Conservation (phyloP, 2,113 vertebrate species). For the Penelope pileata region DNA sequence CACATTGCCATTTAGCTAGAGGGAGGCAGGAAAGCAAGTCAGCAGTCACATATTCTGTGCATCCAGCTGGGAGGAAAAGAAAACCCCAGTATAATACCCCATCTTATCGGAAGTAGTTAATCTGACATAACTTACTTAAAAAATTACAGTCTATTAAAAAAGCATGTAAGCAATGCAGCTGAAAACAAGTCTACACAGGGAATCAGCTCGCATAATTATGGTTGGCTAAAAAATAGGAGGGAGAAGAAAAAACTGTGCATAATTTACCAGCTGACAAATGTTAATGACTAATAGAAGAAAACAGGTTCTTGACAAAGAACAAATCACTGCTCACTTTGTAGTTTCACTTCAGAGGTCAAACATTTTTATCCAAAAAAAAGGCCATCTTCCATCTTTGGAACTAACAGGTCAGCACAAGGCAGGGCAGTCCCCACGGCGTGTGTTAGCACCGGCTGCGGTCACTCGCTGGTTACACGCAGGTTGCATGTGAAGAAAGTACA, state of each 20-base stretch:
- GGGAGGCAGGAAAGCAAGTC: slow-evolving; percentile 66
- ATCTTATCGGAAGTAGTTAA: slow-evolving; percentile 77
- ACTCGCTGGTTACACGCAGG: not conserved
- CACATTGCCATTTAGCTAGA: slow-evolving; percentile 73
- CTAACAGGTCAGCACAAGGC: not conserved
- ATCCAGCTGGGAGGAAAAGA: slow-evolving; percentile 70
- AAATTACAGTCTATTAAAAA: slow-evolving; percentile 76
- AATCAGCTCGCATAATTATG: slow-evolving; percentile 61
- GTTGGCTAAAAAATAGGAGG: slow-evolving; percentile 51
- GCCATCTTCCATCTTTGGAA: not conserved
- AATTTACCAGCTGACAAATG: slow-evolving; percentile 72
- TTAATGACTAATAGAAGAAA: slow-evolving; percentile 72
- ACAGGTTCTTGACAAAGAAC: slow-evolving; percentile 62
- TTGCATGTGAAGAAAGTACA: not conserved
- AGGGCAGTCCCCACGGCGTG: not conserved
- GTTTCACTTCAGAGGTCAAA: slow-evolving; percentile 14
- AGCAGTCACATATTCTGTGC: slow-evolving; percentile 63
- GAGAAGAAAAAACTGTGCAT: slow-evolving; percentile 53
- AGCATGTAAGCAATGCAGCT: slow-evolving; percentile 74
- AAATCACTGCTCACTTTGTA: slow-evolving; percentile 26
- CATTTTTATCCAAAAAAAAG: not conserved
- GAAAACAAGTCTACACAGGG: slow-evolving; percentile 74
- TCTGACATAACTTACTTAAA: slow-evolving; percentile 77
- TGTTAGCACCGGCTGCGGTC: not conserved
- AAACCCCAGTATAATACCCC: slow-evolving; percentile 66